phyloP scores from a whole-genome alignment of 1,140 invertebrate genomes.

The Acromyrmex heyeri region DNA sequence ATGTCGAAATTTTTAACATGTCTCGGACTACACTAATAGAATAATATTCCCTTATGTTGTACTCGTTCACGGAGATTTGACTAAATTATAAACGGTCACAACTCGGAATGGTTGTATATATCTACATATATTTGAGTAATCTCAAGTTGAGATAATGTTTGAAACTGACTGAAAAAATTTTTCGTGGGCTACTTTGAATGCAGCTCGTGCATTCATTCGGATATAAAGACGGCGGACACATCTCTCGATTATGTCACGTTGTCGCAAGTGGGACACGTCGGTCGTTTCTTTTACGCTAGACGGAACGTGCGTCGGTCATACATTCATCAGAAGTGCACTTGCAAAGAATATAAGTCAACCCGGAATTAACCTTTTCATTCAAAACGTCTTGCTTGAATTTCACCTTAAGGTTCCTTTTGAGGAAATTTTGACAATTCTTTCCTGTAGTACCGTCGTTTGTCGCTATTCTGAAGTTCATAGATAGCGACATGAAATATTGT shows the following conservation, averaged over 20 bases:
- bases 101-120: background rate
- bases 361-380: slow-evolving; percentile 34
- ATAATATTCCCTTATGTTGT: slow-evolving; percentile 11
- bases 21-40: background rate
- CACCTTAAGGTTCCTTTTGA: background rate
- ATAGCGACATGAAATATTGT: background rate
- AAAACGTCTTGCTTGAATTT: background rate
- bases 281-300: slow-evolving; percentile 18
- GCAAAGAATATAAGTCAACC: slow-evolving; percentile 25
- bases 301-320: slow-evolving; percentile 5
- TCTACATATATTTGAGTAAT: background rate
- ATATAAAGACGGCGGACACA: slow-evolving; percentile 16
- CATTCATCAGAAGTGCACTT: slow-evolving; percentile 1
- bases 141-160: background rate
- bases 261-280: slow-evolving; percentile 66
- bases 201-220: slow-evolving; percentile 43
- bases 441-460: slow-evolving; percentile 36
- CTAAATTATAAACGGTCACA: background rate
- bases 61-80: background rate
- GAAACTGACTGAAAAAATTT: slow-evolving; percentile 1
- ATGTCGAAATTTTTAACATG: slow-evolving; percentile 12
- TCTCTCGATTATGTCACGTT: slow-evolving; percentile 67
- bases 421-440: background rate
- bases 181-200: slow-evolving; percentile 55
- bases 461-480: slow-evolving; percentile 26